A percentile compares a stretch with the other conserved stretches of the same genome.
These are phyloP conservation scores for Numida meleagris DNA, from an alignment of 2,113 vertebrate species.

Conservation along the genomic window DNA sequence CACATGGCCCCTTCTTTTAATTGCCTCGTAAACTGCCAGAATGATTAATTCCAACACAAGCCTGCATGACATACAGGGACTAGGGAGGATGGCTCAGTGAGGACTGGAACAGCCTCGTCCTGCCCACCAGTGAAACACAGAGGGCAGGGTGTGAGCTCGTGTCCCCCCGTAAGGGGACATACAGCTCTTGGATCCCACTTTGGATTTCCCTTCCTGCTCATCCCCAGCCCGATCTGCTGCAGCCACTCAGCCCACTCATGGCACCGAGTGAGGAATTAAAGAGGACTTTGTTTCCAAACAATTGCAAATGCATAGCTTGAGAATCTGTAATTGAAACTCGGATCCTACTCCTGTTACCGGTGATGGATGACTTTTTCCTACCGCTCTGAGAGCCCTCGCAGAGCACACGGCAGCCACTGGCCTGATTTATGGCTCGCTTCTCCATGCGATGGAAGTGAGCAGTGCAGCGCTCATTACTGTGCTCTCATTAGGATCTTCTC, in stretches of 20 bases:
- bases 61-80: rapidly evolving
- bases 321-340: slow-evolving; percentile 38
- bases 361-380: slow-evolving; percentile 51
- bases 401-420: slow-evolving; percentile 8
- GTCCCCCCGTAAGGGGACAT: rapidly evolving
- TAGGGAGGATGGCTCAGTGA: rapidly evolving
- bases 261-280: not conserved
- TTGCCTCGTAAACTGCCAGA: not conserved
- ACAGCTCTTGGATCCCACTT: not conserved
- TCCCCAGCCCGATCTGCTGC: not conserved
- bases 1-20: slow-evolving; percentile 1
- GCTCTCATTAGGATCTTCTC: not conserved
- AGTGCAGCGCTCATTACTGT: not conserved
- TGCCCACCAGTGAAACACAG: too few species aligned
- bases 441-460: not conserved
- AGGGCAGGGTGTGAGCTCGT: not conserved
- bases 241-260: not conserved
- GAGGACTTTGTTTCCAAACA: slow-evolving; percentile 45
- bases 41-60: not conserved
- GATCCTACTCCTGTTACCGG: slow-evolving; percentile 1
- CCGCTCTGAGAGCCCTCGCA: slow-evolving; percentile 44
- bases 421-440: slow-evolving; percentile 55
- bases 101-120: not conserved
- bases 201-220: not conserved
- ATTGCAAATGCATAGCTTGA: not conserved